These are phyloP conservation scores for Philonicus albiceps DNA, from an alignment of 2,888 invertebrate genomes.

Conservation along the genomic window DNA sequence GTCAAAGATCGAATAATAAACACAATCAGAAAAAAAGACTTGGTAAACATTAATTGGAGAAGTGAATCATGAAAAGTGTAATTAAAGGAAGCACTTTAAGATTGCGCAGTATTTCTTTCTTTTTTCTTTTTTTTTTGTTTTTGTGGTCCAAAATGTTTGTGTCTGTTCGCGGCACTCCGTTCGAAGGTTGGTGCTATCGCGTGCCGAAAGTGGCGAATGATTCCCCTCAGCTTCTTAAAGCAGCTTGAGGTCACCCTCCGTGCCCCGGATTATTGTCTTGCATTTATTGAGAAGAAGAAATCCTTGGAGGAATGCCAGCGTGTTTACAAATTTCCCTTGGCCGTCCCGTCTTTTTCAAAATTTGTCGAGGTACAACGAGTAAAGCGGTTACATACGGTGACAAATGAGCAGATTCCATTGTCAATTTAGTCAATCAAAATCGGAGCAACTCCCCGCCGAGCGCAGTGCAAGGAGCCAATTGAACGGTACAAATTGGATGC, in stretches of 20 bases:
- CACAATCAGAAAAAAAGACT: neutral
- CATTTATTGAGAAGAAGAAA: neutral
- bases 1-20: neutral
- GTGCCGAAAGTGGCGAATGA: neutral
- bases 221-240: neutral
- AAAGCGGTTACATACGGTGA: neutral
- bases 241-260: neutral
- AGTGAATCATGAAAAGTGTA: no score
- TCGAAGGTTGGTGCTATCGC: neutral
- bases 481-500: neutral
- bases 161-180: neutral
- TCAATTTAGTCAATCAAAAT: conserved; percentile 32
- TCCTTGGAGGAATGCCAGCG: neutral
- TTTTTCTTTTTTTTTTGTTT: no score
- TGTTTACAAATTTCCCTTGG: neutral
- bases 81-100: neutral
- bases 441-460: neutral
- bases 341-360: neutral
- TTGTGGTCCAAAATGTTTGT: neutral
- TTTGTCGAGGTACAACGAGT: neutral
- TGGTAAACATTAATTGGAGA: no score
- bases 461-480: neutral
- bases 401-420: conserved; percentile 6
- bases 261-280: neutral
- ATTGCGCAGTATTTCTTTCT: no score